Conservation (phyloP, 2,888 invertebrate species). For the Latrodectus hesperus region DNA sequence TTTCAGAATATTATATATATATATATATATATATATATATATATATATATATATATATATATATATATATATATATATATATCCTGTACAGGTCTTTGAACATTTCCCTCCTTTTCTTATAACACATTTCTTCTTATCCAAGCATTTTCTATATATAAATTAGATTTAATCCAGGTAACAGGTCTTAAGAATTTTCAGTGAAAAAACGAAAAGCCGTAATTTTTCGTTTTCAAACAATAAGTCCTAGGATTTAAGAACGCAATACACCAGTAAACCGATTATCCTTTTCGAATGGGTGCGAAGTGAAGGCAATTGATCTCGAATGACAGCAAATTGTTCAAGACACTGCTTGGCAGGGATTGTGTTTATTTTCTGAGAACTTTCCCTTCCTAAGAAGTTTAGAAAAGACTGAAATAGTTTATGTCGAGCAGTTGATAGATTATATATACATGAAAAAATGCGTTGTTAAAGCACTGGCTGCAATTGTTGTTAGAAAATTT, state of each 20-base stretch:
- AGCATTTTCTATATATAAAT: slow-evolving; percentile 24
- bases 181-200: slow-evolving; percentile 2
- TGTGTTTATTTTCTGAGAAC: not conserved
- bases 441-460: too few species aligned
- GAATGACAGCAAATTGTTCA: slow-evolving; percentile 26
- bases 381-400: too few species aligned
- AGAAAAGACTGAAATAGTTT: too few species aligned
- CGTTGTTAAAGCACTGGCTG: too few species aligned
- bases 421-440: too few species aligned
- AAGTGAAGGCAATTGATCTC: slow-evolving; percentile 38
- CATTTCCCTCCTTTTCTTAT: not conserved
- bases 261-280: slow-evolving; percentile 37
- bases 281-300: slow-evolving; percentile 22
- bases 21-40: not conserved
- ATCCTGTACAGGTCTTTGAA: not conserved
- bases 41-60: not conserved
- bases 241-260: slow-evolving; percentile 44
- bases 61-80: not conserved
- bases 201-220: slow-evolving; percentile 4
- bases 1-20: slow-evolving; percentile 22
- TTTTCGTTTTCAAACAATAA: slow-evolving; percentile 45
- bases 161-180: slow-evolving; percentile 39
- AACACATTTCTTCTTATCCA: not conserved
- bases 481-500: too few species aligned
- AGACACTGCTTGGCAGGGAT: not conserved